Conservation (phyloP, 2,113 vertebrate genomes). For the Caretta caretta region DNA sequence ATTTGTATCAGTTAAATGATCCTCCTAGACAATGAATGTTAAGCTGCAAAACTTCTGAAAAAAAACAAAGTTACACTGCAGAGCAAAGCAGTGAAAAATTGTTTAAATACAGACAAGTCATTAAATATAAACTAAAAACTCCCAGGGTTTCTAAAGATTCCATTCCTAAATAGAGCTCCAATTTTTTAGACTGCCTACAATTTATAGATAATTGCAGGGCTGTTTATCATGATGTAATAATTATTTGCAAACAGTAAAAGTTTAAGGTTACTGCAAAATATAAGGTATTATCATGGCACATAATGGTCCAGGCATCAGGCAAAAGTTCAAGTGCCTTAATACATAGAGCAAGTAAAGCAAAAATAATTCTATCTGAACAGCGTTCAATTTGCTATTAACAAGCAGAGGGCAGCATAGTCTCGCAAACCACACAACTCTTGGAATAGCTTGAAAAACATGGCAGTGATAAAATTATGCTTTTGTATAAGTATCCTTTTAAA, state of each 20-base stretch:
- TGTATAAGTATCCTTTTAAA: neutral
- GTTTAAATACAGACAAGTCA: neutral
- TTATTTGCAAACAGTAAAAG: neutral
- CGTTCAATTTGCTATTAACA: neutral
- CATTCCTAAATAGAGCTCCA: neutral
- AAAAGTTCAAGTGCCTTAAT: neutral
- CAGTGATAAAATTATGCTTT: neutral
- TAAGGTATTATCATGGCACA: neutral
- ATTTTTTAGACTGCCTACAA: neutral
- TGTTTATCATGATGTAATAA: neutral
- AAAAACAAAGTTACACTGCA: neutral
- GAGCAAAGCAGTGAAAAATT: neutral
- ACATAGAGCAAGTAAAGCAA: neutral
- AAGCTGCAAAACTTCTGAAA: neutral
- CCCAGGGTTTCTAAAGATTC: neutral
- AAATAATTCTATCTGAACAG: neutral
- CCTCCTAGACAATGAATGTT: neutral
- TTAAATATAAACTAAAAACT: neutral
- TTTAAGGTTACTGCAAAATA: fast-evolving
- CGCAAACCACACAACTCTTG: neutral
- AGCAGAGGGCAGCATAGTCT: slow-evolving; percentile 76
- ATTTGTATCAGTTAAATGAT: neutral
- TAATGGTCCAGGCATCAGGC: neutral
- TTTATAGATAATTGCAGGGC: neutral
- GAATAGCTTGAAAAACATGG: neutral